Conservation (phyloP, 2,113 vertebrate genomes). For the Sisor rabdophorus region DNA sequence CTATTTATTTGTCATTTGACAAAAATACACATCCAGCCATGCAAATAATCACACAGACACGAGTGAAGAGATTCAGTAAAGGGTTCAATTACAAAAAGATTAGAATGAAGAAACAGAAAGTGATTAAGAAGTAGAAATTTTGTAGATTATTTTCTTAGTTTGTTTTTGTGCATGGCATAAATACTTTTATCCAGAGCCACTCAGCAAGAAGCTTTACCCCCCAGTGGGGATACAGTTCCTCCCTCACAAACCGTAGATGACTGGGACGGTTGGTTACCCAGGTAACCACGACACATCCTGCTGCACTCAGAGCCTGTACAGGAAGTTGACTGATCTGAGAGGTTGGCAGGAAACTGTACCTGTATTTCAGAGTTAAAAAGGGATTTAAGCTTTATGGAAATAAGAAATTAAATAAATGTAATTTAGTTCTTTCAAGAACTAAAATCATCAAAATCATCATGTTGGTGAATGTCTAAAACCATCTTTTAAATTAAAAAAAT, state of each 20-base stretch:
- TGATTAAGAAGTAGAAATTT: not conserved
- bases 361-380: conserved; percentile 48
- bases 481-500: not conserved
- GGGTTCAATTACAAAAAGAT: too few species aligned
- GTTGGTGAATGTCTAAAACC: not conserved
- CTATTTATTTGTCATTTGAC: not conserved
- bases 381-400: too few species aligned
- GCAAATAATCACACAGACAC: not conserved
- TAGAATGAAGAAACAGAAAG: not conserved
- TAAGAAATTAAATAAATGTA: not conserved
- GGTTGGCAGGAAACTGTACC: conserved; percentile 79
- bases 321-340: conserved; percentile 83
- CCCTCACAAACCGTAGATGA: conserved; percentile 80
- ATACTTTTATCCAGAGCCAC: conserved; percentile 97
- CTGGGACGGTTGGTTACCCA: conserved; percentile 95
- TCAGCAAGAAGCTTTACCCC: conserved; percentile 76
- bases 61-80: too few species aligned
- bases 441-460: too few species aligned
- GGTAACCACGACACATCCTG: conserved; percentile 79
- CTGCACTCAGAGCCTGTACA: conserved; percentile 72
- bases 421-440: not conserved
- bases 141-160: not conserved
- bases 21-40: not conserved
- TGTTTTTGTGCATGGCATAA: conserved; percentile 1
- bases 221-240: conserved; percentile 91